Base-by-base conservation (phyloP, 2,888 invertebrate genomes). In the Synergus japonicus region DNA sequence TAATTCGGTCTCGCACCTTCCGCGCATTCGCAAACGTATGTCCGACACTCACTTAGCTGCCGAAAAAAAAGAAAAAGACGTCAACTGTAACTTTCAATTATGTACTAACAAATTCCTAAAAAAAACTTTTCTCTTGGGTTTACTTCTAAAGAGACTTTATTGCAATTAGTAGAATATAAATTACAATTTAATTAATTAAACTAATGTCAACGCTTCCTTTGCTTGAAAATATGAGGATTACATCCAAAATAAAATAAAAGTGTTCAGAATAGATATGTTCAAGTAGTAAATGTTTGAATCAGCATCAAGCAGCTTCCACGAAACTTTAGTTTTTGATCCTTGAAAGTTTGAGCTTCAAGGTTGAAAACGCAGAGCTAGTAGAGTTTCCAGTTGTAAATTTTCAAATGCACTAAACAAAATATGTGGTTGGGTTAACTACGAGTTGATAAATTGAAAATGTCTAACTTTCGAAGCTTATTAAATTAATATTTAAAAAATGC, bases 1-100 rank as follows among this genome's bases (percentile, higher is more conserved):
- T 81, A 80, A 81, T 80, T 79, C 76, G 67, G 77, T 73, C 78
- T 78, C 54, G 78, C 79, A 76, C 80, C 78, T 81, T 58, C 60
- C 67, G 44, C 69, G 58, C 44, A 49, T 46, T 29, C 29, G 46
- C 29, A 49, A 49, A 54, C 44, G 18, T 60, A 22, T 46, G 22
- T 29, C 37, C 64, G 12, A 5, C 46, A 46, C 46, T 46, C 46
- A 13, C 46, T 13, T 12, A 60, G 60, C 22, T 58, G 12, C 10
- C 18, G 8, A 18, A 44, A 4, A n/a, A 67, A 67, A 44, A 65
- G 15, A 65, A 41, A 65, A 67, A 43, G 7, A 29, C 13, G 29
- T 9, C 29, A 9, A 12, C 29, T 64, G 65, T 60, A 60, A 60
- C 60, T 60, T 60, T 60, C 22, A 18, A 60, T 18, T 60, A n/a